Base-by-base conservation (phyloP, 2,888 invertebrate genomes). In the Dicyrtoma fusca region DNA sequence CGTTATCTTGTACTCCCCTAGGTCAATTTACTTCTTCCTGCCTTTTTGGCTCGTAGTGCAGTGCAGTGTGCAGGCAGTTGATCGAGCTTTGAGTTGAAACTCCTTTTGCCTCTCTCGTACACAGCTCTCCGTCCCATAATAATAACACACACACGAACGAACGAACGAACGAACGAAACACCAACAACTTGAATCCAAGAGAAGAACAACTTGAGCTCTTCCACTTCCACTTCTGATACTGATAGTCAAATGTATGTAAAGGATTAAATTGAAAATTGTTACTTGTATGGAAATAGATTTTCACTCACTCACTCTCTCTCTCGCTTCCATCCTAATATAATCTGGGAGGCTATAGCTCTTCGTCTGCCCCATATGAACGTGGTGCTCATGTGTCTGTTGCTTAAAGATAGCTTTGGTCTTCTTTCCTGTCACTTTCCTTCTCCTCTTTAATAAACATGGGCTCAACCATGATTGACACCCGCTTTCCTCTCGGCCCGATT, bases 1-100 rank as follows among this genome's bases (percentile, higher is more conserved):
- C 55, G 53, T 66, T 72, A 72, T 72, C 66, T 42, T 63, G 62
- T 68, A 68, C 62, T 72, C 68, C 66, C 72, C 72, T 72, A 72
- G 72, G 68, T 72, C 68, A 72, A 72, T 72, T 68, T 68, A 66
- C 45, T 72, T 62, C 62, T 44, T 71, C 53, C 55, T 44, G 63
- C 55, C 42, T 64, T 68, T 64, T 68, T 68, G 68, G 68, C 68
- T 57, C 57, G 45, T 34, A 53, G 5, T 42, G 47, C 21, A 55
- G 3, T 34, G 57, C 57, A 23, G 34, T 42, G 5, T 42, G 47
- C 21, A 55, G 3, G 3, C 34, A 34, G 34, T 34, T 34, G 34
- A n/a, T n/a, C n/a, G n/a, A 34, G 34, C n/a, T n/a, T 53, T 53
- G 34, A 61, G 17, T 61, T 61, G 61, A 61, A 19, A 42, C 10